Evolutionary conservation across 2,797 vertebrate species (phyloP).

Genomic region (Eulemur coronatus): DNA sequence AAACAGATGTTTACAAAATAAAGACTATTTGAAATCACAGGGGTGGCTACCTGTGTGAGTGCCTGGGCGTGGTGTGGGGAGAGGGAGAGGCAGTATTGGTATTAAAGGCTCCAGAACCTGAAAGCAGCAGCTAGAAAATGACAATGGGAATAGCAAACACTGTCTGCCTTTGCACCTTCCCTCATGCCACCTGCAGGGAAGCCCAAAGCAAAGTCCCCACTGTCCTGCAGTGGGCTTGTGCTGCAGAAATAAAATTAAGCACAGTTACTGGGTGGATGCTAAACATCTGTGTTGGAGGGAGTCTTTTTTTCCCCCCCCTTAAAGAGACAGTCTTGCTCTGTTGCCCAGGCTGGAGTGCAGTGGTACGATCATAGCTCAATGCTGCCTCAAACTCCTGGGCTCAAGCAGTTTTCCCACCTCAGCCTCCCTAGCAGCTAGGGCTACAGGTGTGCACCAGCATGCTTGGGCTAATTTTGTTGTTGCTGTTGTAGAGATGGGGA

Average conservation of each 20-base stretch:
- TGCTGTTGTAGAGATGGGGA: accelerated
- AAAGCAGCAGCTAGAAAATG: background rate
- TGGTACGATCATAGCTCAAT: background rate
- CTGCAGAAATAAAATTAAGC: background rate
- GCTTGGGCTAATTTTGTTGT: background rate
- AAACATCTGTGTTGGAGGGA: background rate
- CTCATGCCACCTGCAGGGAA: background rate
- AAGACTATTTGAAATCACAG: constrained; percentile 81
- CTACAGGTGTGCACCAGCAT: too few relatives aligned
- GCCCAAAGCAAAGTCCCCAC: background rate
- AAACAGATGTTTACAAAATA: constrained; percentile 86
- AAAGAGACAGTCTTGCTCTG: background rate
- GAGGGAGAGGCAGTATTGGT: background rate
- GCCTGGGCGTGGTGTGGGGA: background rate
- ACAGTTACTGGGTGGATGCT: background rate
- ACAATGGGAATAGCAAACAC: background rate
- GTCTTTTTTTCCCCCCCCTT: background rate
- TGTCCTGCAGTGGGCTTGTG: background rate
- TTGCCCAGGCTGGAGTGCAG: background rate
- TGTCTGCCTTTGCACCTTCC: background rate
- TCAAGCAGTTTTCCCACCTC: background rate
- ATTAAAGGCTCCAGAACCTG: background rate
- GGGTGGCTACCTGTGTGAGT: background rate
- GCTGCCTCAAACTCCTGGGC: background rate
- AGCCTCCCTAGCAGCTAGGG: background rate